Evolutionary conservation across 1,140 invertebrate species (phyloP).

Genomic region (Caerostris darwini): DNA sequence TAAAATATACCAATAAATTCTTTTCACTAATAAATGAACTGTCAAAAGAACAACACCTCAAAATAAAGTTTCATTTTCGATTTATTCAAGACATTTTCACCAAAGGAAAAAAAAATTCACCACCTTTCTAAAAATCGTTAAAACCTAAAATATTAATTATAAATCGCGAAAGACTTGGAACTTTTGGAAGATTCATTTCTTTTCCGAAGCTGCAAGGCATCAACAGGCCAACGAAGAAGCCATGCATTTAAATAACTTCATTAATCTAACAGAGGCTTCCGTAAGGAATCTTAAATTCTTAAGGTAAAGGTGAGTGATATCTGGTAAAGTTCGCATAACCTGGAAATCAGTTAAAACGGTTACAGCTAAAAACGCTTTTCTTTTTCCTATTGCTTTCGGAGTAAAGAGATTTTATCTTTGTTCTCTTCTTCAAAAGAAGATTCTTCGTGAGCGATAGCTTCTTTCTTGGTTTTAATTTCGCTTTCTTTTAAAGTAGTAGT

Average conservation of each 20-base stretch:
- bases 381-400: not conserved
- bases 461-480: not conserved
- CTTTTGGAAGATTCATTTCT: not conserved
- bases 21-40: no score
- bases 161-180: not conserved
- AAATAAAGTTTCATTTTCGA: no score
- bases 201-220: not conserved
- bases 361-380: constrained; percentile 8
- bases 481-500: not conserved
- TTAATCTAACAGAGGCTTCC: not conserved
- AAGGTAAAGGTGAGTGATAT: constrained; percentile 3
- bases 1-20: no score
- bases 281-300: not conserved
- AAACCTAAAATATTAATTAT: constrained; percentile 38
- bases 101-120: not conserved
- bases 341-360: constrained; percentile 17
- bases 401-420: constrained; percentile 31
- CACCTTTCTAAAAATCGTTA: not conserved
- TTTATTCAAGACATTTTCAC: no score
- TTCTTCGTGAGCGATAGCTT: not conserved
- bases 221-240: not conserved
- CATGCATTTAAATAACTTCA: constrained; percentile 66
- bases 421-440: not conserved
- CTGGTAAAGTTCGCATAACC: no score
- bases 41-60: no score